Base-by-base conservation (phyloP, 1,140 invertebrate genomes). In the Colletes latitarsis region DNA sequence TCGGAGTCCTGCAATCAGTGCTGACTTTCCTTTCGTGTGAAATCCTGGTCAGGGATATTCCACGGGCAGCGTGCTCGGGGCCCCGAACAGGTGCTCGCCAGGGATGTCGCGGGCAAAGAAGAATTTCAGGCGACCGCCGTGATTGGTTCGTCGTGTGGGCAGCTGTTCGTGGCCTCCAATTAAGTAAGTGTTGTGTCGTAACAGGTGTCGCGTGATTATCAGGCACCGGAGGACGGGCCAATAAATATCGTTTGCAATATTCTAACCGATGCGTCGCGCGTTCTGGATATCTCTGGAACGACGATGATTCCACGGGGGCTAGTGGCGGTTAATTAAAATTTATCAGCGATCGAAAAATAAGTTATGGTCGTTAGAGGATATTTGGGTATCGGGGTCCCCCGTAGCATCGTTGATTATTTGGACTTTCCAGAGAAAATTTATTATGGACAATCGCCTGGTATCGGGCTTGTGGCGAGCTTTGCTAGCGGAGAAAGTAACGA, bases 151-250 rank as follows among this genome's bases (percentile, higher is more conserved):
- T 62, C 85, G 85, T 84, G 85, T 87, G 77, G 85, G 86, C 86
- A 87, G 84, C 86, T 87, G 86, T 86, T 86, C 82, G 82, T 82
- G 63, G 77, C 70, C 75, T 76, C 78, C 85, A 87, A 88, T 87
- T 88, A 87, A 87, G 78, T 84, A 84, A 87, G 85, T 87, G 85
- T 80, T 84, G 85, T 84, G 86, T 87, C 85, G 85, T 88, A 88
- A 88, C 86, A 88, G 86, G 86, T 88, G 85, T 87, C 86, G 85
- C 82, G 76, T 87, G 85, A 88, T 88, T 87, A 88, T 86, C 78
- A 71, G 82, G 49, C 81, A 84, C 46, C 62, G 57, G 58, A 60
- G 55, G 53, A 41, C 41, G 15, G 58, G 10, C 73, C 69, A 81
- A 86, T 87, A 86, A 87, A 87, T 86, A 87, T 83, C 63, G 57